These are phyloP conservation scores for Mongoloraphidia duomilia DNA, from an alignment of 2,888 invertebrate genomes.

Conservation along the genomic window DNA sequence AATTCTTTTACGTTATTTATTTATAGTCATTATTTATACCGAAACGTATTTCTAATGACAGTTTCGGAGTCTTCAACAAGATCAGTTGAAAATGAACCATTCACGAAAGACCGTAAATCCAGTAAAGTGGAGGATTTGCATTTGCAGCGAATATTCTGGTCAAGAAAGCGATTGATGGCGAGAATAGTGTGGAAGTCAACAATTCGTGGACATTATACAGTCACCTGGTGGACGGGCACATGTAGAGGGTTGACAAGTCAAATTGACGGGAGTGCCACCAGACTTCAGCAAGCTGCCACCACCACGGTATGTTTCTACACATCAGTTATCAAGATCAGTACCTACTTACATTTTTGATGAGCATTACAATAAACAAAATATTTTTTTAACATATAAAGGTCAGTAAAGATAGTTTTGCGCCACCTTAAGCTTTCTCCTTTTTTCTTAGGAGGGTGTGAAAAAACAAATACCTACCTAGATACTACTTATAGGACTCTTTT, in stretches of 20 bases:
- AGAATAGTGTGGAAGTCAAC: constrained; percentile 24
- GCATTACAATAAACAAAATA: too few relatives aligned
- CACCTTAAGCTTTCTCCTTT: too few relatives aligned
- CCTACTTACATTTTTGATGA: too few relatives aligned
- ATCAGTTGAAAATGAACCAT: background rate
- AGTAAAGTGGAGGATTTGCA: constrained; percentile 23
- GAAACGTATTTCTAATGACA: background rate
- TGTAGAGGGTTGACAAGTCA: constrained; percentile 12
- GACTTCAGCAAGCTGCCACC: constrained; percentile 33
- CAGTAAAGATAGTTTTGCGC: too few relatives aligned
- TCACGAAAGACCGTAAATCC: constrained; percentile 12
- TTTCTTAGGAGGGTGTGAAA: too few relatives aligned
- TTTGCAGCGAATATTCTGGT: constrained; percentile 25
- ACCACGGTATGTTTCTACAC: constrained; percentile 31
- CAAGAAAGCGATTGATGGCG: constrained; percentile 23
- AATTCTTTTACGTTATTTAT: constrained; percentile 4
- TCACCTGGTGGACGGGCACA: constrained; percentile 26
- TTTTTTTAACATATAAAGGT: too few relatives aligned
- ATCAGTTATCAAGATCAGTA: background rate
- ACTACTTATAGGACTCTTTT: too few relatives aligned
- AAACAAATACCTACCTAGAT: too few relatives aligned
- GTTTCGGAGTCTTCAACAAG: background rate
- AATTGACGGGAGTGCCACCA: too few relatives aligned
- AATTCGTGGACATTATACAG: constrained; percentile 20
- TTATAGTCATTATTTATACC: constrained; percentile 7